Base-by-base conservation (phyloP, 2,888 invertebrate genomes). In the Willowsia nigromaculata region DNA sequence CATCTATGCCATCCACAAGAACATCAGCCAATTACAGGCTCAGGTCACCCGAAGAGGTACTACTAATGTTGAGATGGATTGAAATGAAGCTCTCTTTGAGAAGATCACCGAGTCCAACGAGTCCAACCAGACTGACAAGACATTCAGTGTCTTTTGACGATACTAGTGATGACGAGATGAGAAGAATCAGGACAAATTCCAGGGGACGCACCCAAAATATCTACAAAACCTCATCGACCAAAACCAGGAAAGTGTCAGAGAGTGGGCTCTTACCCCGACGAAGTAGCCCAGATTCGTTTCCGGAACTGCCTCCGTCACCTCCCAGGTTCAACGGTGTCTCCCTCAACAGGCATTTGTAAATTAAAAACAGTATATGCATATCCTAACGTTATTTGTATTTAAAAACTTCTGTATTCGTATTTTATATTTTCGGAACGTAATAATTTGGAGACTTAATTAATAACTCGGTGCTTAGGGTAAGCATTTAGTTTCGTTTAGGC, bases 1-100 rank as follows among this genome's bases (percentile, higher is more conserved):
- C 94, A 43, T 93, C 93, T 1, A 93, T 93, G 53, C 93, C 93
- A 1, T 93, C 93, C 43, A 93, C 94, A 0, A 91, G 93, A 78
- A 94, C 94, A 3, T 93, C 93, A 11, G 94, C 94, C 11, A 94
- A 94, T 88, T 93, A 93, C 91, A 93, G 94, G 47, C 92, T 94
- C 27, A 93, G 94, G 15, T 93, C 93, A 9, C 94, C 94, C 11
- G 94, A 94, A 88, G 93, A 94, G 78, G 94, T 94, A 0, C 93
- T 94, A 4, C 93, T 94, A 3, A 93, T 94, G 93, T 92, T 94
- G 56, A 93, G 93, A 88, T 94, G 94, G 94, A 90, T 92, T 47
- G 91, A 92, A 62, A 91, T 91, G 84, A 80, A 90, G 68, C 83
- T 92, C 25, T 82, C 89, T 1, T 37, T 88, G 5, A 80, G 91